Evolutionary conservation across 2,888 invertebrate genomes (phyloP).

Genomic region (Poecilus cupreus): DNA sequence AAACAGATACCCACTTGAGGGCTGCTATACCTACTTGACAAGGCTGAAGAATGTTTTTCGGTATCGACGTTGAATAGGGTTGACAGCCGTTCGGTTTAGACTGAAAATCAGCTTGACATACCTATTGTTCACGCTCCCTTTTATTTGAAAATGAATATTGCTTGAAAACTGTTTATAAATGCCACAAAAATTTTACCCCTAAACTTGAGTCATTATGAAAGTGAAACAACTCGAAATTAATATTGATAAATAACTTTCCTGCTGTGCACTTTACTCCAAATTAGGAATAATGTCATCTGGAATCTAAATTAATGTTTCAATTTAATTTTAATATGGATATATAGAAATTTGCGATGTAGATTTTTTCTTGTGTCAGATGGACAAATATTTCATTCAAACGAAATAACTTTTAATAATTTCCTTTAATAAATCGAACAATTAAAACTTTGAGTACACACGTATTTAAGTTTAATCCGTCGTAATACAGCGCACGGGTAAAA

Average conservation of each 20-base stretch:
- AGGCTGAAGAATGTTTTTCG: conserved; percentile 32
- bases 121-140: conserved; percentile 39
- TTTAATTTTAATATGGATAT: neutral
- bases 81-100: conserved; percentile 30
- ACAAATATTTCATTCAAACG: neutral
- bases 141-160: conserved; percentile 42
- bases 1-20: conserved; percentile 28
- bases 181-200: neutral
- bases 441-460: conserved; percentile 41
- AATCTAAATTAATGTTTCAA: conserved; percentile 12
- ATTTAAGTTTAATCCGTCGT: conserved; percentile 25
- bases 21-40: conserved; percentile 8
- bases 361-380: neutral
- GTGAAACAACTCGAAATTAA: conserved; percentile 12
- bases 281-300: neutral
- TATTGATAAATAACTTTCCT: neutral
- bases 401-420: conserved; percentile 10
- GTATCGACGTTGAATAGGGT: conserved; percentile 40
- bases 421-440: conserved; percentile 25
- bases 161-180: conserved; percentile 16
- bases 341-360: neutral
- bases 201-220: conserved; percentile 22
- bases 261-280: neutral
- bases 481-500: neutral
- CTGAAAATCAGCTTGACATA: conserved; percentile 37